phyloP scores from a whole-genome alignment of 2,888 invertebrate species.

The Abscondita cerata region DNA sequence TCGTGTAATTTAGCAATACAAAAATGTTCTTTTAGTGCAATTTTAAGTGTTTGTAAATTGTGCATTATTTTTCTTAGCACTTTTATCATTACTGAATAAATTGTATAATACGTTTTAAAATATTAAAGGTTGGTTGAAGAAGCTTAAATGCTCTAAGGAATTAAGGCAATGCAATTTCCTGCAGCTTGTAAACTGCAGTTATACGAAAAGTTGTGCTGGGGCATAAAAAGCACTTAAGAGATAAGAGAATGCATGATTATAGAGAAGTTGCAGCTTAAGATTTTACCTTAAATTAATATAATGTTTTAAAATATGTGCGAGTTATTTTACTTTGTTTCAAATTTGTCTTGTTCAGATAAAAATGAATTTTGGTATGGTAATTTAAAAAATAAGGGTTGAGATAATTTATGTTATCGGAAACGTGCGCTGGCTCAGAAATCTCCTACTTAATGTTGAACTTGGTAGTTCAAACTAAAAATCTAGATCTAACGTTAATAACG shows the following conservation, averaged over 20 bases:
- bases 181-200: slow-evolving; percentile 14
- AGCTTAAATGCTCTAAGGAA: slow-evolving; percentile 9
- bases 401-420: slow-evolving; percentile 5
- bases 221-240: slow-evolving; percentile 16
- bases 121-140: slow-evolving; percentile 5
- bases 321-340: background rate
- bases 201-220: slow-evolving; percentile 10
- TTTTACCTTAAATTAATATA: slow-evolving; percentile 4
- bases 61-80: slow-evolving; percentile 4
- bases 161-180: slow-evolving; percentile 21
- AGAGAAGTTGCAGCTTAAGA: slow-evolving; percentile 3
- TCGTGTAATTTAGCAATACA: slow-evolving; percentile 6
- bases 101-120: slow-evolving; percentile 9
- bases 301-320: background rate
- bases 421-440: slow-evolving; percentile 3
- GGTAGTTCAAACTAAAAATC: slow-evolving; percentile 3
- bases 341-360: background rate
- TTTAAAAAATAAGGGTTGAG: background rate
- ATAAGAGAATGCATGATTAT: slow-evolving; percentile 20
- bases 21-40: background rate
- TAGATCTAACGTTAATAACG: too few species aligned
- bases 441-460: slow-evolving; percentile 3
- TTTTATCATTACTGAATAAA: background rate
- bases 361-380: background rate
- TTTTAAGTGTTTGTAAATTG: background rate